phyloP scores from a whole-genome alignment of 92 coral and sea anemone species.

The Epizoanthus stellaris region DNA sequence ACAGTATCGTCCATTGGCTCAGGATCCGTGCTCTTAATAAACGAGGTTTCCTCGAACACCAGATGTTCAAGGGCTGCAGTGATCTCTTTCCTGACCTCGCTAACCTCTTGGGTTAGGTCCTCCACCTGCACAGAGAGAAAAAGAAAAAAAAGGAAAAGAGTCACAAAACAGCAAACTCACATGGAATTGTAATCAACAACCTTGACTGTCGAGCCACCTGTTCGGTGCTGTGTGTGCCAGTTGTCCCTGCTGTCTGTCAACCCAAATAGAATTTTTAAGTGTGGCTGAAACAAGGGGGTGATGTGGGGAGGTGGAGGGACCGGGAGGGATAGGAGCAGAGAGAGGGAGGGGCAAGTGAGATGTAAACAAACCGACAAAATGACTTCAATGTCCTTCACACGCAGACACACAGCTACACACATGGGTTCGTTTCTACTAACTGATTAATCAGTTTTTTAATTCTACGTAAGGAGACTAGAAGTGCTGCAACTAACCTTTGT shows the following conservation, averaged over 20 bases:
- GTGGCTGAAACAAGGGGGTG: too few species aligned
- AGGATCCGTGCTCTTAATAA: constrained; percentile 50
- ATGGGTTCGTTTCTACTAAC: too few species aligned
- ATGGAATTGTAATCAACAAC: background rate
- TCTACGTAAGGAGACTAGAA: background rate
- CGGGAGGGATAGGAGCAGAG: too few species aligned
- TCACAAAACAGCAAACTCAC: background rate
- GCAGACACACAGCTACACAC: too few species aligned
- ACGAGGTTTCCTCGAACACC: constrained; percentile 55
- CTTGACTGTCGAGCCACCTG: too few species aligned
- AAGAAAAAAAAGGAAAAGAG: background rate
- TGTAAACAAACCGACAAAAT: too few species aligned
- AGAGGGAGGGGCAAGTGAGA: background rate
- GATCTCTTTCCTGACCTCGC: constrained; percentile 72
- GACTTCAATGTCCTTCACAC: too few species aligned
- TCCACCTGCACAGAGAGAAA: constrained; percentile 50
- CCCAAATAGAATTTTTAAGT: too few species aligned
- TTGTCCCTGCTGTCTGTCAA: too few species aligned
- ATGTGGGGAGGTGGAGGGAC: too few species aligned
- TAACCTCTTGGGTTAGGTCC: constrained; percentile 78
- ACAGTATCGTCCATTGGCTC: constrained; percentile 62
- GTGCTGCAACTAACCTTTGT: constrained; percentile 35
- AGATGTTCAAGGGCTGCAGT: constrained; percentile 77
- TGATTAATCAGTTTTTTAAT: too few species aligned
- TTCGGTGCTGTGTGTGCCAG: too few species aligned